These are phyloP conservation scores for Drosophila kepulauana DNA, from an alignment of 1,140 invertebrate genomes.

Conservation along the genomic window DNA sequence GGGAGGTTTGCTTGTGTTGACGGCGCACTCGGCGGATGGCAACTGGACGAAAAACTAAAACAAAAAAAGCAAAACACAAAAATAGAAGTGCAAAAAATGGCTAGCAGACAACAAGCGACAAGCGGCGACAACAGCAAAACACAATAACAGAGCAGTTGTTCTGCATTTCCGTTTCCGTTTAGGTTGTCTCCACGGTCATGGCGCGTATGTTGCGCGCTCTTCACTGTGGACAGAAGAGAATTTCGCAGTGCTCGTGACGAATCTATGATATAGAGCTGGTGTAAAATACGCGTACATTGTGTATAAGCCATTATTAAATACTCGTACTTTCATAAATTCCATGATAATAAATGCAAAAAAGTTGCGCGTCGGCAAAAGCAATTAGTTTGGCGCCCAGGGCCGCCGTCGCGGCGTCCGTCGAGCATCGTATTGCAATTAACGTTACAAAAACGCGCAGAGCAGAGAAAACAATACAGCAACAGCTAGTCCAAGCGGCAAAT, in stretches of 20 bases:
- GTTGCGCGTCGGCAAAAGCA: conserved; percentile 70
- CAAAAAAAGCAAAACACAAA: conserved; percentile 21
- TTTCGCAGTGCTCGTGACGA: conserved; percentile 56
- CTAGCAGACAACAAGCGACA: conserved; percentile 33
- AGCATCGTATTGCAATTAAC: conserved; percentile 82
- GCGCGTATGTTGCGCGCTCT: neutral
- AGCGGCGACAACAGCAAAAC: conserved; percentile 50
- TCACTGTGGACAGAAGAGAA: conserved; percentile 18
- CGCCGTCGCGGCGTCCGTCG: conserved; percentile 32
- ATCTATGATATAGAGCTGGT: conserved; percentile 28
- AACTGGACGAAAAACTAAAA: neutral
- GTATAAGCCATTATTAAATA: conserved; percentile 46
- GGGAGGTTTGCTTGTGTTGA: conserved; percentile 32
- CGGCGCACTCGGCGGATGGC: conserved; percentile 21
- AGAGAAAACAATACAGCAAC: conserved; percentile 64
- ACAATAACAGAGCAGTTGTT: conserved; percentile 66
- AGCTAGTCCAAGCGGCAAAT: conserved; percentile 35
- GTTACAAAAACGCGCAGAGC: conserved; percentile 59
- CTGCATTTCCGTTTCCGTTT: conserved; percentile 80
- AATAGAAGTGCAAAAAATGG: conserved; percentile 24
- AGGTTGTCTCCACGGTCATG: conserved; percentile 14
- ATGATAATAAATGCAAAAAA: conserved; percentile 18
- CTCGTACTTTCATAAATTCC: conserved; percentile 64
- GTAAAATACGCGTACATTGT: neutral
- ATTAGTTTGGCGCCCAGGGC: conserved; percentile 71